Evolutionary conservation across 2,888 invertebrate species (phyloP), one percentile per base, ranked within the genome.

Genomic region (Antheraea yamamai): DNA sequence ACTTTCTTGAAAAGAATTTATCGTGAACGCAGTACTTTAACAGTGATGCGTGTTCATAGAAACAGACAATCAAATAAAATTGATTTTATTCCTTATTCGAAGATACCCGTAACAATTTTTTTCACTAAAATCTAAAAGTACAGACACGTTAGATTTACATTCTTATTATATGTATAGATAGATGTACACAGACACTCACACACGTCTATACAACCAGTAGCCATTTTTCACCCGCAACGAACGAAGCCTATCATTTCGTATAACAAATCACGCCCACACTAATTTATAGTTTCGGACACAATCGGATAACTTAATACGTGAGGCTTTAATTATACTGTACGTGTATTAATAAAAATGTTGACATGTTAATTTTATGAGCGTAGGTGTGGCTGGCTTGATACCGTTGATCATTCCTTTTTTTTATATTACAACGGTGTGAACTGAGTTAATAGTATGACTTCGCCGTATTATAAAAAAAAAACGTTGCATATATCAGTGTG

Each of bases 271-370:
- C 75, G 72, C 75, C 75, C 75, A 75, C 73, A 35, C 68, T 73
- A 70, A 73, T 73, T 58, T 73, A 75, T 39, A 70, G 72, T 61
- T 73, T n/a, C 39, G 39, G 26, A 39, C 52, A 70, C 75, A 73
- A 73, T 75, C 70, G 47, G 78, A 77, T 78, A 79, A 66, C 79
- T 80, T 77, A 77, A 79, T 77, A 78, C 75, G 78, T 78, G 78
- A 83, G 82, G 81, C 79, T 82, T 86, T 84, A 85, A 87, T 86
- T 87, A 86, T 84, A 85, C 82, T 82, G 83, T 82, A 66, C 64
- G 26, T 7, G 84, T 86, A 84, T 85, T 85, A 85, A 86, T 87
- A 84, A 85, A 52, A 86, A 85, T 75, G 84, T 78, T 85, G 87
- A 86, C 86, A 84, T 83, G 82, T 82, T 87, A 86, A 87, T 87